phyloP scores from a whole-genome alignment of 2,797 vertebrate genomes.

The Aplochiton taeniatus region DNA sequence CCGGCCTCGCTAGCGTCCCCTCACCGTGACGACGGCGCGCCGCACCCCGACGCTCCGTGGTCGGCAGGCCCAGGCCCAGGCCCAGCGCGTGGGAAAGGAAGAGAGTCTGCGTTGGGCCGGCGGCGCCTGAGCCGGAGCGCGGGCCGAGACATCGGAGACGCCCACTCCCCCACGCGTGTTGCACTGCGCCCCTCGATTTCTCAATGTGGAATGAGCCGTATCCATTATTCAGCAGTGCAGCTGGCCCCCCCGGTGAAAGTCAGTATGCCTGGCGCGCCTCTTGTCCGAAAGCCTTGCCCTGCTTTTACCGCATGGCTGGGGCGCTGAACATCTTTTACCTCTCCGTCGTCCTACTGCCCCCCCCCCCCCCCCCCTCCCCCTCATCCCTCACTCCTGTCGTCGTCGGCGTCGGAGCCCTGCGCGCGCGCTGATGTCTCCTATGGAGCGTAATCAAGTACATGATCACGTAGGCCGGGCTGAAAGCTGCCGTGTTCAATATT shows the following conservation, averaged over 20 bases:
- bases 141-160: no score
- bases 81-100: no score
- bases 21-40: no score
- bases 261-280: constrained; percentile 46
- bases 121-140: no score
- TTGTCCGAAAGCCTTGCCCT: constrained; percentile 33
- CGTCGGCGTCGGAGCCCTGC: constrained; percentile 32
- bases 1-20: no score
- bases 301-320: constrained; percentile 55
- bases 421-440: constrained; percentile 38
- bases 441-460: constrained; percentile 53
- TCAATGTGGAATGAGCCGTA: constrained; percentile 50
- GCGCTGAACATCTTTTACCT: constrained; percentile 59
- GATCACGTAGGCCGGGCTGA: constrained; percentile 40
- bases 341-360: constrained; percentile 49
- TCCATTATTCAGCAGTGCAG: constrained; percentile 66
- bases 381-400: constrained; percentile 27
- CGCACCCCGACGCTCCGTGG: no score
- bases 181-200: constrained; percentile 52
- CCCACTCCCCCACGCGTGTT: constrained; percentile 34
- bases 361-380: constrained; percentile 12
- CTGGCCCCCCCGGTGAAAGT: constrained; percentile 60
- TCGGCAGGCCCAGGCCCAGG: no score
- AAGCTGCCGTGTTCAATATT: constrained; percentile 36
- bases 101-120: no score